Evolutionary conservation across 2,797 vertebrate species (phyloP), one percentile per base, ranked within the genome.

Genomic region (Enteromius unitaeniatus): DNA sequence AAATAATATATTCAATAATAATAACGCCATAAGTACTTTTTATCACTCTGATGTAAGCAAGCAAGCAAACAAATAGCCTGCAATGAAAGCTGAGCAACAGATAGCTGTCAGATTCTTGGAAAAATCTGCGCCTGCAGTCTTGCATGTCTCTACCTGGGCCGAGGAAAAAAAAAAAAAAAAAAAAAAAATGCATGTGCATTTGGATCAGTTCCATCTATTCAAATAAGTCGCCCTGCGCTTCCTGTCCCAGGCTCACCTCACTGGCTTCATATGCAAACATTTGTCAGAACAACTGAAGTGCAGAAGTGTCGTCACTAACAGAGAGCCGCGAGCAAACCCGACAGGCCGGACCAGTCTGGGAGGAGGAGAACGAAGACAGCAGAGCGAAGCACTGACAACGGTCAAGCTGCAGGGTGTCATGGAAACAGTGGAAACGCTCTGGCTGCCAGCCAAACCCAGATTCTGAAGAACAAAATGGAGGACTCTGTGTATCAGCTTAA

Each of bases 381-480:
- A 67, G 79, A 92, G 87, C 92, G 92, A 93, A 93, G 93, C 93
- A 93, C 83, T 89, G 89, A 88, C 91, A 92, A 94, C 93, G 93
- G 94, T 95, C 93, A 94, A 92, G 89, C 92, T 91, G 89, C 75
- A 84, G 89, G 93, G 94, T 94, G 93, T 91, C 93, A 94, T 94
- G 92, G 93, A 92, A 93, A 93, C 94, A 83, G 90, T 92, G 86
- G 92, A 90, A 94, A 93, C 88, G 88, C 88, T 88, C 78, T 84
- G 91, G 92, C 91, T 93, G 89, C 90, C 91, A 92, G 93, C 93
- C 90, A 94, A 73, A 62, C 19, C 83, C 83, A 83, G 87, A 89
- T 89, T 79, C 68, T 68, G 87, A 83, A 84, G 77, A 62, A 85
- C 74, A 85, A 82, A 85, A 85, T 85, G 84, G 84, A 82, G 74